Evolutionary conservation across 2,888 invertebrate genomes (phyloP), one percentile per base, ranked within the genome.

Genomic region (Megamerina dolium): DNA sequence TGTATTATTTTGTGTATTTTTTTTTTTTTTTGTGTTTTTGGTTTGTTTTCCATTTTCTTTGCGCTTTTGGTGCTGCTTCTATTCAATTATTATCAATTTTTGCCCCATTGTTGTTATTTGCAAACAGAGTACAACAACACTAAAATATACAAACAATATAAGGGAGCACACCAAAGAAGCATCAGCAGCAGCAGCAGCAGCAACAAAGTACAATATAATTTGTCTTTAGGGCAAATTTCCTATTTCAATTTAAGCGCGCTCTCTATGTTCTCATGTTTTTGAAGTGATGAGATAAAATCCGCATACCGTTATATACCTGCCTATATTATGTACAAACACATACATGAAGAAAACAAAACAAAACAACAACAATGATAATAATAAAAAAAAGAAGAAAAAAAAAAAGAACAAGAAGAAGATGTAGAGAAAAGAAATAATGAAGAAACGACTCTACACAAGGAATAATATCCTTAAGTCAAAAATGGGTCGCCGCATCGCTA

Each of bases 221-320:
- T 48, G 46, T 51, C 49, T 49, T 53, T 39, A 33, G 48, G 50
- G 43, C 29, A 44, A 43, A 46, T 49, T 43, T 51, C 46, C 45
- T 45, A 49, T 53, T 53, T 53, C 48, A 51, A 51, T 49, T 53
- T 51, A 37, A 32, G 33, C 39, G n/a, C 6, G 31, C 16, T 4
- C 10, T 31, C 5, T n/a, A 12, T 13, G 31, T 13, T 9, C 12
- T 26, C 9, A 12, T 2, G 12, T 26, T 12, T 26, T 26, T 26
- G 3, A 26, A 26, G 26, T 2, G 10, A 26, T 10, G 10, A 26
- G 12, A 26, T 10, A 26, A 26, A 26, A 26, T 26, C 26, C 12
- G 12, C 9, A 26, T 10, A 26, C 9, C 9, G 9, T 2, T 26
- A 12, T n/a, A 19, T 8, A 2, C 8, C 2, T 3, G 13, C 19